A percentile compares a stretch with the other conserved stretches of the same genome.
phyloP scores from a whole-genome alignment of 1,140 invertebrate species.

The Euborellia annulipes region DNA sequence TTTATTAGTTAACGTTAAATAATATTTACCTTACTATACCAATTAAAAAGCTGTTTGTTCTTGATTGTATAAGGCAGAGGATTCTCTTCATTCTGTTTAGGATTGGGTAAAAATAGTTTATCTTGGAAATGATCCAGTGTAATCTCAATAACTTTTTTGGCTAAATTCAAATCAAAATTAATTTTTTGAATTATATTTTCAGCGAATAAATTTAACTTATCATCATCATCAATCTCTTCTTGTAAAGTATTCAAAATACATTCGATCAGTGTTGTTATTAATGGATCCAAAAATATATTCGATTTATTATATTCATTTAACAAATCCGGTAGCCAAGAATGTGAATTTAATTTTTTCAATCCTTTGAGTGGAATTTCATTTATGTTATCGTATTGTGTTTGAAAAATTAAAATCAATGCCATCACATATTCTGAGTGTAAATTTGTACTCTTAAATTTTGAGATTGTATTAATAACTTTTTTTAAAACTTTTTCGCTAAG shows the following conservation, averaged over 20 bases:
- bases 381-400: slow-evolving; percentile 1
- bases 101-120: no score
- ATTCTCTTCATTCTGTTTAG: no score
- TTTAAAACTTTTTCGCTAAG: no score
- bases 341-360: slow-evolving; percentile 31
- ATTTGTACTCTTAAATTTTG: slow-evolving; percentile 5
- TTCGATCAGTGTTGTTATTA: slow-evolving; percentile 34
- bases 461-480: no score
- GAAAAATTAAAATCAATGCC: no score
- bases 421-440: no score
- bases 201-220: slow-evolving; percentile 27
- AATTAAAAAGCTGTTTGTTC: no score
- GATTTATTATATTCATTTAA: slow-evolving; percentile 30
- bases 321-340: slow-evolving; percentile 32
- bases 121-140: no score
- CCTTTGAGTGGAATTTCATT: slow-evolving; percentile 30
- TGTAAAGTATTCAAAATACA: slow-evolving; percentile 25
- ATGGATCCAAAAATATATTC: slow-evolving; percentile 33
- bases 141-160: slow-evolving; percentile 13
- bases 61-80: no score
- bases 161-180: slow-evolving; percentile 30
- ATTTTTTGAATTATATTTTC: slow-evolving; percentile 34
- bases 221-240: slow-evolving; percentile 25
- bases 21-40: no score
- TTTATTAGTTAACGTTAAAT: no score